Evolutionary conservation across 2,797 vertebrate species (phyloP).

Genomic region (Aselliscus stoliczkanus): DNA sequence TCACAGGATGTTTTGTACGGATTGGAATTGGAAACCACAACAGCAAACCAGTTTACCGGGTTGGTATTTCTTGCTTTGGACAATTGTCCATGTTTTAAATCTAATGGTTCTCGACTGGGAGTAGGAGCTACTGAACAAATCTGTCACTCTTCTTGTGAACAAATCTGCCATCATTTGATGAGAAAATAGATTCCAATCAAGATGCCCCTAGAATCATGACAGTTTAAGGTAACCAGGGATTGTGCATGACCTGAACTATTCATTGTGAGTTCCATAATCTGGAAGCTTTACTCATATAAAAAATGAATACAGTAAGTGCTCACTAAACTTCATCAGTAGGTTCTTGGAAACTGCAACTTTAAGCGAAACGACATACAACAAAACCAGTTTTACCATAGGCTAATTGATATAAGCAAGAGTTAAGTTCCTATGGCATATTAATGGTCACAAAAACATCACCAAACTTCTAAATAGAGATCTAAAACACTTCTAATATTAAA

Average conservation of each 20-base stretch:
- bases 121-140: background rate
- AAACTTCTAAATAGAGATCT: background rate
- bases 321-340: background rate
- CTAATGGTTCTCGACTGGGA: background rate
- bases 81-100: slow-evolving; percentile 8
- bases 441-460: background rate
- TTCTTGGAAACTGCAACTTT: background rate
- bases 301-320: background rate
- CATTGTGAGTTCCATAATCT: background rate
- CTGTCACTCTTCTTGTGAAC: background rate
- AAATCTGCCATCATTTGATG: background rate
- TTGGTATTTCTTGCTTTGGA: slow-evolving; percentile 76
- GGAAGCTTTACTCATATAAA: slow-evolving; percentile 9
- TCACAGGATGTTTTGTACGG: slow-evolving; percentile 97
- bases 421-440: background rate
- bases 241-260: background rate
- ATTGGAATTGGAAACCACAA: slow-evolving; percentile 99
- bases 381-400: background rate
- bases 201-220: background rate
- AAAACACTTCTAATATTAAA: background rate
- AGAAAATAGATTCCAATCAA: background rate
- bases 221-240: background rate
- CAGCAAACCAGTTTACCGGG: slow-evolving; percentile 98
- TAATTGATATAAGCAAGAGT: background rate
- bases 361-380: background rate